A percentile compares a stretch with the other conserved stretches of the same genome.
These are phyloP conservation scores for Smutsia gigantea DNA, from an alignment of 2,797 vertebrate genomes.

Conservation along the genomic window DNA sequence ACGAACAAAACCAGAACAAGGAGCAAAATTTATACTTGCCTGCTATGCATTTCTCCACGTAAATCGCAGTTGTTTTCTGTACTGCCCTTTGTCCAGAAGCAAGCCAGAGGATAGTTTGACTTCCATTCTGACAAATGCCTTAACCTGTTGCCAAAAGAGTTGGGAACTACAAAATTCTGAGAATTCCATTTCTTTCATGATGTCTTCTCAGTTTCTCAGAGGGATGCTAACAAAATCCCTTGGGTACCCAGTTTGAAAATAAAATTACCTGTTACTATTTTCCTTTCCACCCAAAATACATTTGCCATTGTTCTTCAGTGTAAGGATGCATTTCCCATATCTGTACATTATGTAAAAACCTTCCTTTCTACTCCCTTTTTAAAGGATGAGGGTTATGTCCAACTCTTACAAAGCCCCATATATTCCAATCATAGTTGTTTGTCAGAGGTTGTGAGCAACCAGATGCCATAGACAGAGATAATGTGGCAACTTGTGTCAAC, in stretches of 20 bases:
- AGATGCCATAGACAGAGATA: not conserved
- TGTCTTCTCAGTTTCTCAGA: not conserved
- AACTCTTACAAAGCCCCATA: not conserved
- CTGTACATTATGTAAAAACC: not conserved
- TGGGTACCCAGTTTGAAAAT: not conserved
- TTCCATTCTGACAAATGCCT: not conserved
- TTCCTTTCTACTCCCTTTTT: not conserved
- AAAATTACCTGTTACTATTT: not conserved
- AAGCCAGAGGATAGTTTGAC: not conserved
- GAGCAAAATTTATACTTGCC: not conserved
- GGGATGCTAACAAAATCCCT: not conserved
- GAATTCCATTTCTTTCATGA: not conserved
- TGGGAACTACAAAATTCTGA: not conserved
- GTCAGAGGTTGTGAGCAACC: not conserved
- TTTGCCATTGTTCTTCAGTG: not conserved
- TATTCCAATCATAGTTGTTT: not conserved
- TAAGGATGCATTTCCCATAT: not conserved
- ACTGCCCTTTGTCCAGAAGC: not conserved
- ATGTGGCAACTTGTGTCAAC: not conserved
- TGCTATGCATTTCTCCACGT: not conserved
- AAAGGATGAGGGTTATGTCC: not conserved
- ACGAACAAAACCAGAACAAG: not conserved
- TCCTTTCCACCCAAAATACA: conserved; percentile 3
- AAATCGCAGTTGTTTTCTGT: not conserved
- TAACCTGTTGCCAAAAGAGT: not conserved